A percentile compares a stretch with the other conserved stretches of the same genome.
phyloP scores from a whole-genome alignment of 2,113 vertebrate genomes.

The Petrocephalus microphthalmus region DNA sequence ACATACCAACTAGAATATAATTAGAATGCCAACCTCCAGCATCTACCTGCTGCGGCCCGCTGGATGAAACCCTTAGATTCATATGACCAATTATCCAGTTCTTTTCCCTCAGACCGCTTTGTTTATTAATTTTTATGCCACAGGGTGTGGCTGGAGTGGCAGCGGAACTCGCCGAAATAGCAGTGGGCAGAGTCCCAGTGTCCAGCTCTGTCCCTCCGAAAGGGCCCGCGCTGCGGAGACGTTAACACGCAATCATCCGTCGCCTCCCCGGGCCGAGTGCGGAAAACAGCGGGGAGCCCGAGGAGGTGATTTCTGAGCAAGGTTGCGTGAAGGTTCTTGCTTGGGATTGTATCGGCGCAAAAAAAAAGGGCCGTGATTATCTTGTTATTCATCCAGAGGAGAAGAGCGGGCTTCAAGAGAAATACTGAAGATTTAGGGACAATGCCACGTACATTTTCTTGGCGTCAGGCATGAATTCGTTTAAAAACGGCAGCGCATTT shows the following conservation, averaged over 20 bases:
- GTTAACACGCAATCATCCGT: not conserved
- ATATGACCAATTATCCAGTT: not conserved
- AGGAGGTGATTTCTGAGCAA: not conserved
- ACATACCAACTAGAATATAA: not conserved
- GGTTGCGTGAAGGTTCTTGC: not conserved
- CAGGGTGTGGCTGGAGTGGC: not conserved
- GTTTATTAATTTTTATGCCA: not conserved
- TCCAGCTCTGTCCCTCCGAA: not conserved
- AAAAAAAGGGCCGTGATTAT: not conserved
- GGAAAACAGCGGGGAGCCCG: not conserved
- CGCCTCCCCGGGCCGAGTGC: not conserved
- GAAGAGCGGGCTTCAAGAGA: not conserved
- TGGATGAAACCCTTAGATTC: constrained; percentile 4
- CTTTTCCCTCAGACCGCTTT: not conserved
- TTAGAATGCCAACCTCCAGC: constrained; percentile 12
- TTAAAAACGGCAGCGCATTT: not conserved
- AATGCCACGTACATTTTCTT: not conserved
- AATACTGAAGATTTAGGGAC: not conserved
- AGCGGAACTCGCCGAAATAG: not conserved
- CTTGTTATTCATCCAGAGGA: not conserved
- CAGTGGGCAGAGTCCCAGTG: not conserved
- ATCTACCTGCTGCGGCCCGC: constrained; percentile 15
- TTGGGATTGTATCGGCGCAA: not conserved
- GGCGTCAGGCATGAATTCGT: not conserved
- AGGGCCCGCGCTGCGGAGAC: not conserved